Base-by-base conservation (phyloP, 2,113 vertebrate species). In the Ctenomys sociabilis region DNA sequence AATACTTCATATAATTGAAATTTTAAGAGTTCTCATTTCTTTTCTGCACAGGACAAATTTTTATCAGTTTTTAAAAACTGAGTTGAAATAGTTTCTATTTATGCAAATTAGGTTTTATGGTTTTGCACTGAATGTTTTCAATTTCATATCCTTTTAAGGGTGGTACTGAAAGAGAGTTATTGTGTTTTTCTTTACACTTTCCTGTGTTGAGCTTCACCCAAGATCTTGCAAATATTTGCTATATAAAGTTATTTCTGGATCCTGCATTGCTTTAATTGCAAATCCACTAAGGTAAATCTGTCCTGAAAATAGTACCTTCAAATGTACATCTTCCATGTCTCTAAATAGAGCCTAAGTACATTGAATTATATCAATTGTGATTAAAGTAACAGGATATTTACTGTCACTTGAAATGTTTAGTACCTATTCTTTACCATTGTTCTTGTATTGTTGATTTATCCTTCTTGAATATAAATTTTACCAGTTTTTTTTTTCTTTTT, bases 1-100 rank as follows among this genome's bases (percentile, higher is more conserved):
- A 96, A 70, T 93, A 93, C n/a, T 89, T 45, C 78, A 22, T 81
- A 17, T 90, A 92, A 52, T 86, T 85, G 73, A 12, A 83, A 78
- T 59, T 92, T 92, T 87, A 89, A 81, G 14, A n/a, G 11, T 68
- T 11, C 24, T 30, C 1, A 1, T 78, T 96, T 95, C 10, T 85
- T 93, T 66, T 26, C 1, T 78, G 49, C 70, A 63, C 21, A 81
- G 37, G 14, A 90, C 61, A 80, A 43, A 68, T 91, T 95, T 91
- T 95, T 85, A 80, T 45, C 19, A 85, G 5, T 52, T 95, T 96
- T 83, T 2, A 59, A 94, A 96, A 90, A 49, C 30, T 40, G 35
- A 85, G 30, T 43, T 49, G 83, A 86, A 88, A 57, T 72, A 8
- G 21, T 30, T 75, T 87, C 22, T 12, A 32, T 54, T 89, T 93